Evolutionary conservation across 2,888 invertebrate genomes (phyloP).

Genomic region (Synergus japonicus): DNA sequence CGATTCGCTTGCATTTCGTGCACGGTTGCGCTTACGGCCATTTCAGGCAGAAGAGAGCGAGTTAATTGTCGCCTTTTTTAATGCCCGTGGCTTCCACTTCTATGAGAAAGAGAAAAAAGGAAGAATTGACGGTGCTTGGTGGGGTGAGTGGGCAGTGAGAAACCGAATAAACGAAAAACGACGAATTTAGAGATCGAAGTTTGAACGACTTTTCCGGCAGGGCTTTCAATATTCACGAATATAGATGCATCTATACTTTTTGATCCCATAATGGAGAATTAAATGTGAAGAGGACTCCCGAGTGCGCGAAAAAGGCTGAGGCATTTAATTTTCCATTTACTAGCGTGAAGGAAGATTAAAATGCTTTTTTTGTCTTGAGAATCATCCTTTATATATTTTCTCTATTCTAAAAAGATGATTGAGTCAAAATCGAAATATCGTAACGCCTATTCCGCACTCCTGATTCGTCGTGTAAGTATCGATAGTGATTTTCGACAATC

Average conservation of each 20-base stretch:
- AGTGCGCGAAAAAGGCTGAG: background rate
- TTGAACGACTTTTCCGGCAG: constrained; percentile 32
- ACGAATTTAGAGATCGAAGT: constrained; percentile 36
- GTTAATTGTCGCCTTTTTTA: constrained; percentile 38
- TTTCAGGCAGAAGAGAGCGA: constrained; percentile 37
- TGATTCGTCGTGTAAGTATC: too few species aligned
- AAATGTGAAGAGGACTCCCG: constrained; percentile 16
- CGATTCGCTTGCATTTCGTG: constrained; percentile 35
- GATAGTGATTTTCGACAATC: too few species aligned
- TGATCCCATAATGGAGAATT: constrained; percentile 3
- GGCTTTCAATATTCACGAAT: constrained; percentile 24
- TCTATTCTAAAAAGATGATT: too few species aligned
- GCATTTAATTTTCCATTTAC: constrained; percentile 30
- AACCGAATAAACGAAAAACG: constrained; percentile 24
- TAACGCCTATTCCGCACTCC: too few species aligned
- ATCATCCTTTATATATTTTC: background rate
- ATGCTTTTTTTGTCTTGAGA: too few species aligned
- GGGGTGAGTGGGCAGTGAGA: constrained; percentile 4
- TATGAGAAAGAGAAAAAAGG: background rate
- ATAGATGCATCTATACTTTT: constrained; percentile 12
- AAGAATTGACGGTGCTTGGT: constrained; percentile 2
- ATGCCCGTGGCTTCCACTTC: constrained; percentile 30
- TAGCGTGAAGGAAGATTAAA: too few species aligned
- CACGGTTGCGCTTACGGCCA: constrained; percentile 37
- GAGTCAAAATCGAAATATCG: too few species aligned